phyloP scores from a whole-genome alignment of 2,888 invertebrate species.

The Drosophila kokeensis region DNA sequence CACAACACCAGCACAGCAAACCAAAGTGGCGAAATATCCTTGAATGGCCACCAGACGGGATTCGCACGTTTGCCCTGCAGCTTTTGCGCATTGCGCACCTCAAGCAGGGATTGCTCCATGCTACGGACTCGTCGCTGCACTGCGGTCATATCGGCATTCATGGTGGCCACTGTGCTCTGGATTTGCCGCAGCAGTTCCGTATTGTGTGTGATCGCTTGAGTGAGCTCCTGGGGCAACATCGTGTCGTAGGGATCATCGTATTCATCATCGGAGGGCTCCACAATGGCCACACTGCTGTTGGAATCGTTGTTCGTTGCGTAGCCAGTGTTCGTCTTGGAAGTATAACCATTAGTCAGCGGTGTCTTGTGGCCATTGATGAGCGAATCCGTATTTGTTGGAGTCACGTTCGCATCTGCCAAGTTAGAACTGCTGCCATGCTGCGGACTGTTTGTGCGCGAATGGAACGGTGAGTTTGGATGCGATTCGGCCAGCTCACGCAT shows the following conservation, averaged over 20 bases:
- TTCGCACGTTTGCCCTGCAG: slow-evolving; percentile 31
- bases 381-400: slow-evolving; percentile 31
- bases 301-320: slow-evolving; percentile 28
- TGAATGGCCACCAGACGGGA: slow-evolving; percentile 88
- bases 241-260: slow-evolving; percentile 92
- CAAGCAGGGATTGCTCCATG: slow-evolving; percentile 80
- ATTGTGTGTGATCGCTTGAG: slow-evolving; percentile 77
- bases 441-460: slow-evolving; percentile 90
- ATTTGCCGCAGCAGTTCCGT: slow-evolving; percentile 82
- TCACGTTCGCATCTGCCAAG: slow-evolving; percentile 31
- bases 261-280: slow-evolving; percentile 88
- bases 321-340: slow-evolving; percentile 37
- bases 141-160: slow-evolving; percentile 82
- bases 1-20: slow-evolving; percentile 83
- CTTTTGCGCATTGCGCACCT: slow-evolving; percentile 68
- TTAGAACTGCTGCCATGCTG: slow-evolving; percentile 77
- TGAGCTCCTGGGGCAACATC: slow-evolving; percentile 85
- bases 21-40: slow-evolving; percentile 86
- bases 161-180: slow-evolving; percentile 79
- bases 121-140: slow-evolving; percentile 81
- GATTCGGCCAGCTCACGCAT: slow-evolving; percentile 90
- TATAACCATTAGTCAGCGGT: slow-evolving; percentile 64
- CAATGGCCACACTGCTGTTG: slow-evolving; percentile 74
- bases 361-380: slow-evolving; percentile 56
- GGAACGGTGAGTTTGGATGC: slow-evolving; percentile 89